A percentile compares a stretch with the other conserved stretches of the same genome.
These are phyloP conservation scores for Microplitis demolitor DNA, from an alignment of 1,140 invertebrate species.

Conservation along the genomic window DNA sequence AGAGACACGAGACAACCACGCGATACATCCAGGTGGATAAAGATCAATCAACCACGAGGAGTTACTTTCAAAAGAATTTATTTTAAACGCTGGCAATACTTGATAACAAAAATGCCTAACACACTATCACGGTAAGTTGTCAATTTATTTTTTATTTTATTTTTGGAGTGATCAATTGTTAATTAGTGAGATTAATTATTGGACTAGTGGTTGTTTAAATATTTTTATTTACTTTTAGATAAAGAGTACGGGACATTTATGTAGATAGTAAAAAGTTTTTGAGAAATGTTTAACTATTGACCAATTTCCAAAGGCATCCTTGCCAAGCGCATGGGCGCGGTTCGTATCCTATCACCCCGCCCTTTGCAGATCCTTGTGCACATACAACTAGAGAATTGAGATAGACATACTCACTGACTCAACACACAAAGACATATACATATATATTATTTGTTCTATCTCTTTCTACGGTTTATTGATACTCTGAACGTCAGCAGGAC, in stretches of 20 bases:
- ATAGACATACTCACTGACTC: background rate
- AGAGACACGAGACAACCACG: background rate
- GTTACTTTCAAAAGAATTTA: background rate
- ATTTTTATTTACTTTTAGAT: no score
- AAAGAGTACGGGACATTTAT: no score
- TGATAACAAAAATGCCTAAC: conserved; percentile 5
- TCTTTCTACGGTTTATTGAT: conserved; percentile 19
- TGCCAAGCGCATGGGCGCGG: conserved; percentile 50
- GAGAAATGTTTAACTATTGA: conserved; percentile 38
- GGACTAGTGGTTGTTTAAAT: no score
- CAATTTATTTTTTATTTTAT: no score
- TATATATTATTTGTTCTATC: conserved; percentile 5
- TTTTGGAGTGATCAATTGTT: no score
- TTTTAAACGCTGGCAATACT: background rate
- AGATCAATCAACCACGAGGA: conserved; percentile 4
- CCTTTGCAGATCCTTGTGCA: conserved; percentile 23
- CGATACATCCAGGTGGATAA: background rate
- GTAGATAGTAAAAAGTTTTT: background rate
- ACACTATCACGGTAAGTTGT: conserved; percentile 2
- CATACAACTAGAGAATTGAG: background rate
- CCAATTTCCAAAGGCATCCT: conserved; percentile 34
- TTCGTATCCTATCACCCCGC: conserved; percentile 41
- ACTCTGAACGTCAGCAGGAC: background rate
- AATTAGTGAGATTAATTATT: background rate
- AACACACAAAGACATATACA: no score